Evolutionary conservation across 2,797 vertebrate genomes (phyloP), one percentile per base, ranked within the genome.

Genomic region (Graptemys geographica): DNA sequence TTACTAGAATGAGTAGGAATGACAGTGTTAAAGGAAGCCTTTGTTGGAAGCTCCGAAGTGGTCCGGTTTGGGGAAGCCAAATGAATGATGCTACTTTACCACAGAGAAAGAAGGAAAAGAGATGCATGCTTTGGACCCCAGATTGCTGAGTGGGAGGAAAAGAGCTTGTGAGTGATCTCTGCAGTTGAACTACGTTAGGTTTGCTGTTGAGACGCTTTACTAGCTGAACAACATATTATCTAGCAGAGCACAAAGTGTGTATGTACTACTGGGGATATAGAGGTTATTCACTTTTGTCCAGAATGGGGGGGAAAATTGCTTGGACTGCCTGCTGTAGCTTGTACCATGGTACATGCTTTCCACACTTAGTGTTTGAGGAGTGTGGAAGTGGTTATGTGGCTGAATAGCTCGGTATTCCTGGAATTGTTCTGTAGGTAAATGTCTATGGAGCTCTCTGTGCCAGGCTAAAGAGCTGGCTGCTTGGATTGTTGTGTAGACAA

Each of bases 401-500:
- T 5, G 92, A 10, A 1, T 1, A 83, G 52, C 86, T 5, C 89
- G 79, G 88, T 84, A 89, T 79, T 96, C 95, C 92, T 91, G 94
- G 90, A 62, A 90, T 91, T 92, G 94, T 86, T 89, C 89, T 88
- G 91, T 94, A 96, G 96, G 96, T 95, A 86, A 92, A 88, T 90
- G 79, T 84, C 89, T 55, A 59, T 85, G 96, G 97, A 90, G 97
- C 28, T 11, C 16, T 41, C 94, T 84, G 90, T 97, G 95, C 95
- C 96, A 97, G 94, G 91, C 90, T 94, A 92, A 87, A 82, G 85
- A 76, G 92, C 95, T 96, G 79, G 74, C 96, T 95, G 90, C 92
- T 79, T 31, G 85, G 94, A 84, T 96, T 98, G 96, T 96, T 94
- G 96, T 91, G 69, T 37, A 86, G 81, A 97, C 95, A 97, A 97